Evolutionary conservation across 2,888 invertebrate species (phyloP).

Genomic region (Petrophora chlorosata): DNA sequence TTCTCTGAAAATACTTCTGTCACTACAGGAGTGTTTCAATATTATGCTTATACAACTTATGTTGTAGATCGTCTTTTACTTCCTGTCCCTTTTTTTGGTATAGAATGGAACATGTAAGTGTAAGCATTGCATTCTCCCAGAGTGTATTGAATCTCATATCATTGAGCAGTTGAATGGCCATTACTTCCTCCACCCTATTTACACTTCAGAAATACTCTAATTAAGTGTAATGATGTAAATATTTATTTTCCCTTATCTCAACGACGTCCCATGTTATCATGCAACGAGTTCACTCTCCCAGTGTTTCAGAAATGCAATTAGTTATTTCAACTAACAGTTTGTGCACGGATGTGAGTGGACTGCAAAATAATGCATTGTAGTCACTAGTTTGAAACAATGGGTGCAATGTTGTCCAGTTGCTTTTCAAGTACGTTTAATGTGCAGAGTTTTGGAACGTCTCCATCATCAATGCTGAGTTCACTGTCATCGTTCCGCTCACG

Average conservation of each 20-base stretch:
- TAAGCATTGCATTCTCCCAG: no score
- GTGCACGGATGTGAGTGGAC: constrained; percentile 27
- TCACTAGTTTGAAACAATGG: constrained; percentile 45
- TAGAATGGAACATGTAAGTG: no score
- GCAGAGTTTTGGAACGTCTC: constrained; percentile 71
- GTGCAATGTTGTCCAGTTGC: constrained; percentile 54
- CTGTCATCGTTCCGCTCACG: constrained; percentile 66
- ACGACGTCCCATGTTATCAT: constrained; percentile 33
- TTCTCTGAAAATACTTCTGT: no score
- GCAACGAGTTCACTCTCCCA: constrained; percentile 28
- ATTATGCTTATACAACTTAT: no score
- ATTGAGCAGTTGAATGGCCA: no score
- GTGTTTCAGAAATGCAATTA: constrained; percentile 11
- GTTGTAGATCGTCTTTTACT: no score
- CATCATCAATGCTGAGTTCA: constrained; percentile 69
- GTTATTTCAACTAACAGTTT: constrained; percentile 34
- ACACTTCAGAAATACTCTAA: neutral
- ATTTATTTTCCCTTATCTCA: constrained; percentile 39
- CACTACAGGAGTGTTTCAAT: no score
- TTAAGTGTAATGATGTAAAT: constrained; percentile 19
- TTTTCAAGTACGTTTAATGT: constrained; percentile 48
- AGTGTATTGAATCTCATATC: no score
- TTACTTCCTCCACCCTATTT: neutral
- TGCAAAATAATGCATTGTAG: constrained; percentile 8
- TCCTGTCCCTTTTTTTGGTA: no score